phyloP scores from a whole-genome alignment of 2,797 vertebrate genomes.

The Morelia viridis region DNA sequence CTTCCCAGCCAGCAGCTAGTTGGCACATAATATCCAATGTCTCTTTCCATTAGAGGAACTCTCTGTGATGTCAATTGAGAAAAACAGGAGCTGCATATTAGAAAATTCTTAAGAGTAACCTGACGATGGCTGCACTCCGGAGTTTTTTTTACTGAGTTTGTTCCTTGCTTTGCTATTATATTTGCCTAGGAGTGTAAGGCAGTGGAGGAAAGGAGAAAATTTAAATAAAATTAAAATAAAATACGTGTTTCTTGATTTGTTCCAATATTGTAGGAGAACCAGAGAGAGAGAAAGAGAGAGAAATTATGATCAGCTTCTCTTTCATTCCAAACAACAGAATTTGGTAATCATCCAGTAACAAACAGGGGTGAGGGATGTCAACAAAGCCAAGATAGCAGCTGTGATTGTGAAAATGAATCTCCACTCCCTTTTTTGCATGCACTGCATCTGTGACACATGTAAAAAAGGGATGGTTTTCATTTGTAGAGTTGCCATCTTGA shows the following conservation, averaged over 20 bases:
- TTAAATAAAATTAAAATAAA: neutral
- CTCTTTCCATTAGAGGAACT: conserved; percentile 85
- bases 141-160: conserved; percentile 75
- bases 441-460: neutral
- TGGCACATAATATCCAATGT: conserved; percentile 89
- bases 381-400: neutral
- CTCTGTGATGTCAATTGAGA: conserved; percentile 87
- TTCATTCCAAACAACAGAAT: neutral
- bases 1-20: conserved; percentile 77
- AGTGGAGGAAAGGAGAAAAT: conserved; percentile 59
- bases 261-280: neutral
- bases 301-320: neutral
- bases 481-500: neutral
- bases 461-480: neutral
- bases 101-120: conserved; percentile 70
- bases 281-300: neutral
- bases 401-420: neutral
- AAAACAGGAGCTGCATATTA: conserved; percentile 73
- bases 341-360: neutral
- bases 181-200: conserved; percentile 71
- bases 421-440: neutral
- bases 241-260: neutral
- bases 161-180: conserved; percentile 81
- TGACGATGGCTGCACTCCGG: conserved; percentile 72
- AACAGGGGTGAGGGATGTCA: neutral